Base-by-base conservation (phyloP, 2,888 invertebrate genomes). In the Azorinus chamasolen region DNA sequence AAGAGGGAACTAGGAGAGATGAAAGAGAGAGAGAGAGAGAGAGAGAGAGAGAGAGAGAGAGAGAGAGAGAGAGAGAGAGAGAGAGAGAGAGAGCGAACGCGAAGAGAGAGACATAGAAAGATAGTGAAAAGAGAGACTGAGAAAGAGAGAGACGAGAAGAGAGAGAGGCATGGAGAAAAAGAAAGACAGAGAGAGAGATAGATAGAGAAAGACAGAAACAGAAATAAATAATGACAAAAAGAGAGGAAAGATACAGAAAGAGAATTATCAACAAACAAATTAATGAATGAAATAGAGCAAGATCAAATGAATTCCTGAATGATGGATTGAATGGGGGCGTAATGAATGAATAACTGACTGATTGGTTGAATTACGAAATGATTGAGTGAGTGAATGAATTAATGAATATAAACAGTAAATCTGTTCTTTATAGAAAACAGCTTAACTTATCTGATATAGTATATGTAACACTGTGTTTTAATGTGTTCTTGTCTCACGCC, bases 21-120 rank as follows among this genome's bases (percentile, higher is more conserved):
- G 41, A 41, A 20, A 46, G 46, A 46, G 46, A 46, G 46, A 41
- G 46, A 46, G 46, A 46, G 46, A 46, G 46, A 46, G 46, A 46
- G 46, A 46, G 46, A 46, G 46, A 46, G 46, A 6, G n/a, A n/a
- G 10, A 46, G n/a, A 46, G n/a, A 46, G 46, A n/a, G 46, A 46
- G 46, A 12, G 46, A 6, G n/a, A n/a, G 10, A 46, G n/a, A 46
- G 46, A 46, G 46, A 46, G 10, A 46, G 46, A 6, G n/a, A n/a
- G n/a, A 46, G n/a, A 46, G 46, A 46, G 46, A 46, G 46, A 46
- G 46, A 12, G 46, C 16, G 46, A 46, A 20, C 16, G 46, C 8
- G n/a, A n/a, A 5, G 20, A n/a, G 20, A n/a, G 20, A 48, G 48
- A 48, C 20, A 10, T 3, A 48, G 48, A 10, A 22, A 48, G 5